Base-by-base conservation (phyloP, 2,797 vertebrate genomes). In the Pagetopsis macropterus region DNA sequence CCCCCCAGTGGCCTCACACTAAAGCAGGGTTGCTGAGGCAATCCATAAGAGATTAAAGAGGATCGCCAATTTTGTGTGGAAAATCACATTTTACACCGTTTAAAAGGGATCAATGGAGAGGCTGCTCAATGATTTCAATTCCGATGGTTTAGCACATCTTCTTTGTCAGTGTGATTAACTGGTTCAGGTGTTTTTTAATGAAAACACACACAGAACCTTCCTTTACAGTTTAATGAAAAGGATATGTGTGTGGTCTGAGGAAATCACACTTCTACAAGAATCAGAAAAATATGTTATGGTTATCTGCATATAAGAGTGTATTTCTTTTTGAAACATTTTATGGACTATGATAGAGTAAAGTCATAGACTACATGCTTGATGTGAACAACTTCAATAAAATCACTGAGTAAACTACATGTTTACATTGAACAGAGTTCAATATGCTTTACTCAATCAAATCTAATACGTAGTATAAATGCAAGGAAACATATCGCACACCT, bases 31-130 rank as follows among this genome's bases (percentile, higher is more conserved):
- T 76, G 75, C 82, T 83, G 67, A 65, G 70, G 66, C 78, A 77
- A 92, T 91, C 90, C 78, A 82, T 83, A 71, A 74, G 60, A 90
- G 87, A 92, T 93, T 90, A 92, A 91, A 91, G 67, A 58, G 84
- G 87, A 89, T 91, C 88, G 90, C 83, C 74, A 75, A 72, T 86
- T 37, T 66, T 82, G 68, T 78, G 75, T 79, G 70, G 81, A 91
- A 91, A 87, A 90, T 92, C 84, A 83, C 84, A 89, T 88, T 87
- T 90, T 80, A 75, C 82, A 83, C 77, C 23, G 72, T 83, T 88
- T 86, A 85, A 86, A 82, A 56, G 37, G 74, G 82, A 89, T 91
- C 74, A 65, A 90, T 91, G 72, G 67, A 70, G 62, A 70, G 70
- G 65, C 72, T 72, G 67, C 67, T 80, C 57, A 84, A 82, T 76